A percentile compares a stretch with the other conserved stretches of the same genome.
phyloP scores from a whole-genome alignment of 2,797 vertebrate species.

The Hybognathus amarus region DNA sequence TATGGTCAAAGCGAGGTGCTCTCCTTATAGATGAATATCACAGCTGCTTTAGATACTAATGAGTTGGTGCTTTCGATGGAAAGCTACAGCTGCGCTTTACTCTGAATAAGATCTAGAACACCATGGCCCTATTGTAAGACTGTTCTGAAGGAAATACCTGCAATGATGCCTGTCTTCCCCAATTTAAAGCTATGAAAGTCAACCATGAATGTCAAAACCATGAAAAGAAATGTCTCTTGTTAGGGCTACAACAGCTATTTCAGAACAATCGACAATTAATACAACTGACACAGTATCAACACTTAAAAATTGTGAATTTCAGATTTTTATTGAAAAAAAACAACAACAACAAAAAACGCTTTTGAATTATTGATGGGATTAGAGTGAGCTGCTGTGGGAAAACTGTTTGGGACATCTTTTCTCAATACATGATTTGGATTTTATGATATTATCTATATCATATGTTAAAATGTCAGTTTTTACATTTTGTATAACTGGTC shows the following conservation, averaged over 20 bases:
- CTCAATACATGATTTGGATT: not conserved
- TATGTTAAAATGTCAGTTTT: no score
- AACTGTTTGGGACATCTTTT: not conserved
- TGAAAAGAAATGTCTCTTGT: slow-evolving; percentile 71
- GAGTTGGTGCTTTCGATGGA: slow-evolving; percentile 64
- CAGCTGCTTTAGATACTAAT: slow-evolving; percentile 70
- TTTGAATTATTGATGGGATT: not conserved
- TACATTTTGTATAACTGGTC: not conserved
- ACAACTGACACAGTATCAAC: not conserved
- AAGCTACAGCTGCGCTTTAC: slow-evolving; percentile 66
- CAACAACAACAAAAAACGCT: no score
- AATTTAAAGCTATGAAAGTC: slow-evolving; percentile 76
- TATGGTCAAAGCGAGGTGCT: slow-evolving; percentile 70
- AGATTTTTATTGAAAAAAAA: not conserved
- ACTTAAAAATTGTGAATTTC: not conserved
- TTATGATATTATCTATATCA: not conserved
- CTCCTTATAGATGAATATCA: slow-evolving; percentile 73
- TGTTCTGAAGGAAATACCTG: slow-evolving; percentile 78
- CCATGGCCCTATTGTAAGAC: slow-evolving; percentile 70
- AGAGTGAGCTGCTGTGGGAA: not conserved
- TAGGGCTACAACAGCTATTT: not conserved
- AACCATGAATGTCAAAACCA: slow-evolving; percentile 66
- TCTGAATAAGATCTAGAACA: slow-evolving; percentile 68
- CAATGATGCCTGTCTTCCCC: slow-evolving; percentile 71
- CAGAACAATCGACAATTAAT: not conserved